These are phyloP conservation scores for Tenthredo livida DNA, from an alignment of 2,888 invertebrate genomes.

Conservation along the genomic window DNA sequence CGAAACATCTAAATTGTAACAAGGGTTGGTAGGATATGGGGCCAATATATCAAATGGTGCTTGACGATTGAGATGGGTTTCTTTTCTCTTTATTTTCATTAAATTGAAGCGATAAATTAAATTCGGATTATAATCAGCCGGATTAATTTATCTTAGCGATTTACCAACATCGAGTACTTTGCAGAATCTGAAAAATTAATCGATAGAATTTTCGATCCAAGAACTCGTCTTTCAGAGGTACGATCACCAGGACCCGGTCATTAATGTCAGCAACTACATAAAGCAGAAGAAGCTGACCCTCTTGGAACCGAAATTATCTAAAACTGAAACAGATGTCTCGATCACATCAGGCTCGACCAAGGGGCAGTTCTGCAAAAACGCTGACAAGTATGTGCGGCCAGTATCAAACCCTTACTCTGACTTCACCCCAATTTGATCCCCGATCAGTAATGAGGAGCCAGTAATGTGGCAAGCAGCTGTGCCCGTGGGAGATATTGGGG, in stretches of 20 bases:
- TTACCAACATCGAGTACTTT: background rate
- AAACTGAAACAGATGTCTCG: conserved; percentile 2
- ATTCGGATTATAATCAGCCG: background rate
- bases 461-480: background rate
- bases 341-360: background rate
- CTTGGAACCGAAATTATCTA: background rate
- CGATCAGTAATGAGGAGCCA: background rate
- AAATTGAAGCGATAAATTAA: background rate
- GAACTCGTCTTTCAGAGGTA: background rate
- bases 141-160: background rate
- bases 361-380: background rate
- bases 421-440: background rate
- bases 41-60: background rate
- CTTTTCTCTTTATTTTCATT: background rate
- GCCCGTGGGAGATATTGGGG: background rate
- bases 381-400: background rate
- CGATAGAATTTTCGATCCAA: background rate
- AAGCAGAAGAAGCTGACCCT: background rate
- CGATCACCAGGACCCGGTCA: background rate
- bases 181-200: background rate
- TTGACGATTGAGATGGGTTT: background rate
- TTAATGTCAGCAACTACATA: background rate
- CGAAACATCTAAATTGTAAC: background rate
- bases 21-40: background rate
- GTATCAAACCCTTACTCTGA: background rate